phyloP scores from a whole-genome alignment of 2,113 vertebrate genomes.

The Planiliza haematocheilus region DNA sequence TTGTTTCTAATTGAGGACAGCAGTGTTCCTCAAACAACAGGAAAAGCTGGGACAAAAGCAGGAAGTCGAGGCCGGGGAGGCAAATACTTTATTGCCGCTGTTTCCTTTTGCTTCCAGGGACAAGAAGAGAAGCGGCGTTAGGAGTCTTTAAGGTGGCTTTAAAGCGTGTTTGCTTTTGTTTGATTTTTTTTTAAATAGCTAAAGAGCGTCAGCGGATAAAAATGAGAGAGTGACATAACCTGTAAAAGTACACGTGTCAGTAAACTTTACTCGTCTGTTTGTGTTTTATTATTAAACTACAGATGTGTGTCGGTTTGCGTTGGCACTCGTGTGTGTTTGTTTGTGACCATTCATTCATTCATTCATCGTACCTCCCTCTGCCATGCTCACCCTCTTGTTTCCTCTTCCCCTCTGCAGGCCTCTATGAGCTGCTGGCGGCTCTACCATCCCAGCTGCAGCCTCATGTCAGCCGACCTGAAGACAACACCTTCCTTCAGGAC shows the following conservation, averaged over 20 bases:
- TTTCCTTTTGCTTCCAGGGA: conserved; percentile 33
- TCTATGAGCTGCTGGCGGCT: conserved; percentile 93
- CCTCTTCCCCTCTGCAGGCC: conserved; percentile 94
- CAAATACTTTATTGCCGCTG: conserved; percentile 25
- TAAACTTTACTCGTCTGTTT: no score
- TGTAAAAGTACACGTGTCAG: not conserved
- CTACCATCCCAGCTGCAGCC: conserved; percentile 96
- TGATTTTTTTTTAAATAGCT: not conserved
- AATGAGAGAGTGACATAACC: no score
- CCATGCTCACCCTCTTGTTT: conserved; percentile 74
- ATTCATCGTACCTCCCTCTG: conserved; percentile 37
- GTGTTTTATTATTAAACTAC: not conserved
- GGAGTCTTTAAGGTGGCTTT: not conserved
- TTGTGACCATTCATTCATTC: conserved; percentile 7
- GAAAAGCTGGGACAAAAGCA: conserved; percentile 55
- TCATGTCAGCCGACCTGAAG: conserved; percentile 93
- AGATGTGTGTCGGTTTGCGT: conserved; percentile 26
- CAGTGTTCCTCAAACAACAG: conserved; percentile 53
- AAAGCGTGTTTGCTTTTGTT: not conserved
- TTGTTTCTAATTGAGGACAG: conserved; percentile 25
- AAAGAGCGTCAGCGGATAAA: no score
- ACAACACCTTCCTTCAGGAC: conserved; percentile 95
- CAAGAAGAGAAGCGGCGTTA: not conserved
- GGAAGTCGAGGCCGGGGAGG: conserved; percentile 40
- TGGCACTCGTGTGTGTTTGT: not conserved